phyloP scores from a whole-genome alignment of 2,797 vertebrate genomes.

The Rhodeus uyekii region DNA sequence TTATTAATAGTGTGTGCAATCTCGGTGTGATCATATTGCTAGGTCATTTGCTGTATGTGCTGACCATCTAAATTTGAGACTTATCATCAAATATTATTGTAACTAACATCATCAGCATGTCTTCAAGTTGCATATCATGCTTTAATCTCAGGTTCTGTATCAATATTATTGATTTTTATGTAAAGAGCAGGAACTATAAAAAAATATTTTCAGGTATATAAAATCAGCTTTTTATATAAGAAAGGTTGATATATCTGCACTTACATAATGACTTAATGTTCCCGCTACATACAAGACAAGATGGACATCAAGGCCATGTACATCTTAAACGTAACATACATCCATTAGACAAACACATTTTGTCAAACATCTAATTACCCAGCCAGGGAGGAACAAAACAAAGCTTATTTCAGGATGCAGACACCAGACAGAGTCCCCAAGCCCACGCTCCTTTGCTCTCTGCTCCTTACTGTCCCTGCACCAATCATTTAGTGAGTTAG shows the following conservation, averaged over 20 bases:
- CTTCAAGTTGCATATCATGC: slow-evolving; percentile 22
- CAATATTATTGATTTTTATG: slow-evolving; percentile 34
- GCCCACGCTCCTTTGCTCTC: slow-evolving; percentile 37
- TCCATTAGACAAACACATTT: slow-evolving; percentile 22
- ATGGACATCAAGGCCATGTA: neutral
- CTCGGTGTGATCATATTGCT: slow-evolving; percentile 4
- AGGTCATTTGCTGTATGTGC: slow-evolving; percentile 13
- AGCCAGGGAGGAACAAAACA: slow-evolving; percentile 30
- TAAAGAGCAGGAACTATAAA: neutral
- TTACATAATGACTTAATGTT: neutral
- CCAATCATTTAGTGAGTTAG: slow-evolving; percentile 30
- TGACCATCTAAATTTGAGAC: slow-evolving; percentile 20
- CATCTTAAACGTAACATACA: neutral
- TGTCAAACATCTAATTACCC: slow-evolving; percentile 45
- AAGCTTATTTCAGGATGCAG: slow-evolving; percentile 34
- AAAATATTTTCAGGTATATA: neutral
- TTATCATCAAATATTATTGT: slow-evolving; percentile 28
- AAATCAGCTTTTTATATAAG: neutral
- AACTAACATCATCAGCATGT: slow-evolving; percentile 25
- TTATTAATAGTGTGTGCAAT: neutral
- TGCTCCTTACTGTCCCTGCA: slow-evolving; percentile 21
- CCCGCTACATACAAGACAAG: neutral
- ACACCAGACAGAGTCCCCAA: slow-evolving; percentile 43
- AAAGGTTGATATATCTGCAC: neutral
- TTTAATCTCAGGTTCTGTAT: slow-evolving; percentile 21